Evolutionary conservation across 2,888 invertebrate genomes (phyloP).

Genomic region (Tortricodes alternella): DNA sequence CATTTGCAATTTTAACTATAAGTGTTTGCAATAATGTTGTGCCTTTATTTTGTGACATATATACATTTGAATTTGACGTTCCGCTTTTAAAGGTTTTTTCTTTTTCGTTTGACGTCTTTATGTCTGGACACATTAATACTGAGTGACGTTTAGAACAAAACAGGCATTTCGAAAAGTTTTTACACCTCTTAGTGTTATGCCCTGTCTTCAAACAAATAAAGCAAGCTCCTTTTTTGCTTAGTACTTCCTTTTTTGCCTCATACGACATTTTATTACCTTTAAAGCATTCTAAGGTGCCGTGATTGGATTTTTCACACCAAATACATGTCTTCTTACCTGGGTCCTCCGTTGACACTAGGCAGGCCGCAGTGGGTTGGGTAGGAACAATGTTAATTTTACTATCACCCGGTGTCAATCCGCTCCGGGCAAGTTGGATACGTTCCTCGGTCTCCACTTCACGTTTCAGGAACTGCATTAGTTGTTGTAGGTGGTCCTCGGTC

Average conservation of each 20-base stretch:
- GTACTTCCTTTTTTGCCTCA: not conserved
- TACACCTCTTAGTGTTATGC: not conserved
- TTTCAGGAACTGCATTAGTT: constrained; percentile 1
- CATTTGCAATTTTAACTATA: not conserved
- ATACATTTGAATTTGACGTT: not conserved
- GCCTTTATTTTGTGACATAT: not conserved
- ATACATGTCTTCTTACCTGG: not conserved
- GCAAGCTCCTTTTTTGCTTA: not conserved
- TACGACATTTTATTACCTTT: not conserved
- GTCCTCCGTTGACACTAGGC: not conserved
- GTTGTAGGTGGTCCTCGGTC: not conserved
- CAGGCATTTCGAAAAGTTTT: not conserved
- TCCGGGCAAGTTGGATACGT: not conserved
- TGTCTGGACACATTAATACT: not conserved
- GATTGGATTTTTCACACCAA: not conserved
- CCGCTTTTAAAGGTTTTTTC: not conserved
- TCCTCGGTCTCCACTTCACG: not conserved
- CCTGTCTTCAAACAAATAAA: not conserved
- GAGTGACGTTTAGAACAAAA: not conserved
- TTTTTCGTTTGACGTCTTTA: not conserved
- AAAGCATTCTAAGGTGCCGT: not conserved
- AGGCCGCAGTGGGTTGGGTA: not conserved
- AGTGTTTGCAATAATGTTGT: not conserved
- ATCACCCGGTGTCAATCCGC: not conserved
- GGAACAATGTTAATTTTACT: not conserved